Conservation (phyloP, 30 jellyfish, hydroid and myxozoan species). For the Cassiopea xamachana region DNA sequence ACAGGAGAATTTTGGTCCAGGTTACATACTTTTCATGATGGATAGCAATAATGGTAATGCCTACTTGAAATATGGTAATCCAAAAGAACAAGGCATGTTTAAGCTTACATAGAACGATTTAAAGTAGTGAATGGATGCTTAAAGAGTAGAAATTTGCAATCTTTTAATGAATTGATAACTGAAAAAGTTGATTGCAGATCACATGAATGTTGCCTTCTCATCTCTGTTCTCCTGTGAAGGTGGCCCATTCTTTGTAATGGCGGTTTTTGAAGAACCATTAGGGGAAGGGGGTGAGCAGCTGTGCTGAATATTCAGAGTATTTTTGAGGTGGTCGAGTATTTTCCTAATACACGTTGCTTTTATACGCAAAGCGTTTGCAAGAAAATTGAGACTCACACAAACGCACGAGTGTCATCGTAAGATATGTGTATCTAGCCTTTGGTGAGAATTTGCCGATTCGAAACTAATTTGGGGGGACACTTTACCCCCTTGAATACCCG, state of each 20-base stretch:
- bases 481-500: no score
- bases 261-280: background rate
- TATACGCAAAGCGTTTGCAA: no score
- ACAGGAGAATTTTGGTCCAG: background rate
- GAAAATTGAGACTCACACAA: no score
- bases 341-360: no score
- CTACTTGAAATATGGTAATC: background rate
- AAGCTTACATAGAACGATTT: background rate
- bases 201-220: background rate
- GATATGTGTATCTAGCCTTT: no score
- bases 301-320: no score
- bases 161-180: background rate
- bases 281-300: no score
- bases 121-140: background rate
- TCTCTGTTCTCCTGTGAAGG: background rate
- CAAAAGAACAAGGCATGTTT: background rate
- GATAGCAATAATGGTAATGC: background rate
- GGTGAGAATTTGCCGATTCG: no score
- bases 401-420: no score
- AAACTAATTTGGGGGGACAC: no score
- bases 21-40: background rate
- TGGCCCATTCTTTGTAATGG: background rate
- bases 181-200: background rate
- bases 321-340: no score
- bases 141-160: background rate